These are phyloP conservation scores for Zele albiditarsus DNA, from an alignment of 2,888 invertebrate genomes.

Conservation along the genomic window DNA sequence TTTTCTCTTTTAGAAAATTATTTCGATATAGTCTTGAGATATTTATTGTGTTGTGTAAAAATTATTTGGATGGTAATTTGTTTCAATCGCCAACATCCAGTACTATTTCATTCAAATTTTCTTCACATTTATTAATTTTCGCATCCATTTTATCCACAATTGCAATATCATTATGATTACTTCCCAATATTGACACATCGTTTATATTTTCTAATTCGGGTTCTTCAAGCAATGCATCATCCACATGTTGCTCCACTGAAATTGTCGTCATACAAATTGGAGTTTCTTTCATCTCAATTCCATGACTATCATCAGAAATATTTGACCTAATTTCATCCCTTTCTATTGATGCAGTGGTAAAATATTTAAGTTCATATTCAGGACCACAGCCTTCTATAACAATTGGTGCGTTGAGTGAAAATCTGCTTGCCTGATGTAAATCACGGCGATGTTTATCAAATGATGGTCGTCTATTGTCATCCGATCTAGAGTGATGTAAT, in stretches of 20 bases:
- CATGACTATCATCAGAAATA: constrained; percentile 60
- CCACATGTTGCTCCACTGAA: constrained; percentile 58
- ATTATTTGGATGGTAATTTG: not conserved
- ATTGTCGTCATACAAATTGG: constrained; percentile 41
- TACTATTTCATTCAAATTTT: constrained; percentile 40
- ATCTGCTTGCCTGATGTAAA: constrained; percentile 60
- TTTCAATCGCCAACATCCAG: constrained; percentile 47
- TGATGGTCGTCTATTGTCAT: constrained; percentile 67
- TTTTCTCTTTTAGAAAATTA: not conserved
- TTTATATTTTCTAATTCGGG: constrained; percentile 67
- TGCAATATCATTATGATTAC: constrained; percentile 42
- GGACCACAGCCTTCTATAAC: constrained; percentile 55
- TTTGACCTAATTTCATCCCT: constrained; percentile 62
- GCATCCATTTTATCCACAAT: constrained; percentile 28
- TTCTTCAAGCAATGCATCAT: constrained; percentile 66
- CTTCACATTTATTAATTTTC: constrained; percentile 14
- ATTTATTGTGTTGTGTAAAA: not conserved
- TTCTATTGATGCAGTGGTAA: constrained; percentile 60
- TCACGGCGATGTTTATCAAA: constrained; percentile 66
- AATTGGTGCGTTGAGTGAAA: constrained; percentile 61
- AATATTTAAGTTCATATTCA: constrained; percentile 66
- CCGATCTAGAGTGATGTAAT: constrained; percentile 68
- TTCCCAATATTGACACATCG: constrained; percentile 54
- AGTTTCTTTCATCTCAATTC: constrained; percentile 60
- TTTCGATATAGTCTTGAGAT: constrained; percentile 1